These are phyloP conservation scores for Pedicia rivosa DNA, from an alignment of 2,888 invertebrate species.

Conservation along the genomic window DNA sequence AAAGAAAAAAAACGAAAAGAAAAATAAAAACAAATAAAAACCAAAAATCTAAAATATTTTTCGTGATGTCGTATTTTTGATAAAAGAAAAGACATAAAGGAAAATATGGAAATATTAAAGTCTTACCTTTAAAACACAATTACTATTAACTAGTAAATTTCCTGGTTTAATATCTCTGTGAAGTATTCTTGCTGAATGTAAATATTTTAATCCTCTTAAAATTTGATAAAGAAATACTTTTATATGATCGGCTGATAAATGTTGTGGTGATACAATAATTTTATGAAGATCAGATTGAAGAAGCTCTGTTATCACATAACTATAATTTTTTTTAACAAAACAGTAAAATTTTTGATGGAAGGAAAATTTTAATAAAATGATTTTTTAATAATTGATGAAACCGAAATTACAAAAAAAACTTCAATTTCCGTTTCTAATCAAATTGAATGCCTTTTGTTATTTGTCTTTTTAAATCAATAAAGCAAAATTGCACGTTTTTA, in stretches of 20 bases:
- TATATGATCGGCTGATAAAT: constrained; percentile 97
- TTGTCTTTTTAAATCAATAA: too few relatives aligned
- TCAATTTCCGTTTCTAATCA: too few relatives aligned
- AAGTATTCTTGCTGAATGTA: constrained; percentile 94
- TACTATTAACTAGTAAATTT: constrained; percentile 96
- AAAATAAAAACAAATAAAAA: too few relatives aligned
- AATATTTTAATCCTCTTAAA: constrained; percentile 95
- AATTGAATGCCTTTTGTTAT: too few relatives aligned
- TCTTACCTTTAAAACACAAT: constrained; percentile 89
- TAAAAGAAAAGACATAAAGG: constrained; percentile 4
- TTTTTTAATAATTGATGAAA: too few relatives aligned
- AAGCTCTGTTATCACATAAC: constrained; percentile 98
- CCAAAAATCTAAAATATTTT: too few relatives aligned
- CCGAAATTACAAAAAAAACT: too few relatives aligned
- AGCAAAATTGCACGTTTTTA: too few relatives aligned
- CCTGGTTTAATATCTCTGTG: constrained; percentile 99
- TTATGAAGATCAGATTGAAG: constrained; percentile 99
- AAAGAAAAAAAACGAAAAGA: too few relatives aligned
- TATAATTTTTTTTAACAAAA: constrained; percentile 27
- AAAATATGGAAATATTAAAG: not conserved
- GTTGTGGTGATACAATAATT: constrained; percentile 99
- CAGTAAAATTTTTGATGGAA: too few relatives aligned
- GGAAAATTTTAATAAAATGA: too few relatives aligned
- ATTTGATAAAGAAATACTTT: constrained; percentile 99
- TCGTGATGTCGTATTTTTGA: constrained; percentile 1